Base-by-base conservation (phyloP, 2,888 invertebrate species). In the Cyrtodaria siliqua region DNA sequence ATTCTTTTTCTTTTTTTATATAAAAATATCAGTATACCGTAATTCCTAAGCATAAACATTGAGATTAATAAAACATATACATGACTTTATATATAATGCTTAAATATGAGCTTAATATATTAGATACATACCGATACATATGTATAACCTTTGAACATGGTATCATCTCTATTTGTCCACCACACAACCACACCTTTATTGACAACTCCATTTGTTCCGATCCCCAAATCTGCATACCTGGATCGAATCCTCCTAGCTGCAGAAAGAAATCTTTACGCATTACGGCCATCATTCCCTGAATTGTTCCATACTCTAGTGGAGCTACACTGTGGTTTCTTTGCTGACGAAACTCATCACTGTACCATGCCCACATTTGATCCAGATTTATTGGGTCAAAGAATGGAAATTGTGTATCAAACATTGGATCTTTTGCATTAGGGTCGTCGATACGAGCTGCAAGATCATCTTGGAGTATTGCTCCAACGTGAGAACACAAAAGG, bases 171-270 rank as follows among this genome's bases (percentile, higher is more conserved):
- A 84, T 76, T 14, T 53, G 63, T 16, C 80, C 84, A 0, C 84
- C 84, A 68, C 84, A 84, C 49, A 74, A 52, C 80, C 83, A 83
- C 1, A 81, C 69, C 61, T 83, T 79, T 6, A 75, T 52, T 2
- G 77, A 79, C 47, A 80, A 42, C 33, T 80, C 79, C 40, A 77
- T 69, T 20, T 80, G 79, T 23, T 79, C 79, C 1, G 74, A 50
- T 23, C 83, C 82, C 83, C 80, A 83, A 4, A 83, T 61, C 57
- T 79, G 67, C 82, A 82, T 82, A 14, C 82, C 82, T 12, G 61
- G 63, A 59, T 82, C 82, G 49, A 79, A 82, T 0, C 82, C 82
- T 1, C 79, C 82, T 4, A 82, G 69, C 33, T 76, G 67, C 27
- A 74, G 42, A 38, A 82, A 80, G 47, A 73, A 83, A 12, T 60